Evolutionary conservation across 1,140 invertebrate species (phyloP).

Genomic region (Drosophila kohkoa): DNA sequence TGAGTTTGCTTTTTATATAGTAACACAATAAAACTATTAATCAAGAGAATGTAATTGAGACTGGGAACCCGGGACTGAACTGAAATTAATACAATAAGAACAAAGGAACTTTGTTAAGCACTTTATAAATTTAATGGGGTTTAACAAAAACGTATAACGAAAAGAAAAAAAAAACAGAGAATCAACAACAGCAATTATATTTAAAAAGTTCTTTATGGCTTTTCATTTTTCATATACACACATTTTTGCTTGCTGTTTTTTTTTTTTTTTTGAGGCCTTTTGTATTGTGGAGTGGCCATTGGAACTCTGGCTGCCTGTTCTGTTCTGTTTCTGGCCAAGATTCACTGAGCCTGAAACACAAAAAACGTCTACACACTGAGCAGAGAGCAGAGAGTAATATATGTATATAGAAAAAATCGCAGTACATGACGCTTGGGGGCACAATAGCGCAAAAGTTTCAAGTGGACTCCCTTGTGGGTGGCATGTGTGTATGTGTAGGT

Average conservation of each 20-base stretch:
- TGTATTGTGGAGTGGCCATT: constrained; percentile 22
- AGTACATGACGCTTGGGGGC: constrained; percentile 55
- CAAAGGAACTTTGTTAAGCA: constrained; percentile 49
- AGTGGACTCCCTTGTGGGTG: constrained; percentile 69
- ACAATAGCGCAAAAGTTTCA: constrained; percentile 80
- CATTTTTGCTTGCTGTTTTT: neutral
- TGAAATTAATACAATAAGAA: neutral
- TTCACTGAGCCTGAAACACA: constrained; percentile 63
- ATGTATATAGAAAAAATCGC: constrained; percentile 35
- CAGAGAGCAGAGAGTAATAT: constrained; percentile 13
- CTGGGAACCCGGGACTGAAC: neutral
- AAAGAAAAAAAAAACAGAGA: constrained; percentile 71
- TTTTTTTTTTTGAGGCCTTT: constrained; percentile 29
- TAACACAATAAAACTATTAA: constrained; percentile 39
- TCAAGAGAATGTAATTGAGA: constrained; percentile 2
- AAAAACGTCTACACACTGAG: constrained; percentile 58
- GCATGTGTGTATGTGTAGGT: neutral
- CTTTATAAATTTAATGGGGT: constrained; percentile 74
- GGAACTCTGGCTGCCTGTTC: constrained; percentile 40
- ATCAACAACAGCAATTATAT: constrained; percentile 73
- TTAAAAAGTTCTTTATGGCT: constrained; percentile 71
- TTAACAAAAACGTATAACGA: constrained; percentile 11
- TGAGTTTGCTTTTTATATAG: constrained; percentile 68
- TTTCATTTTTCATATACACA: constrained; percentile 33
- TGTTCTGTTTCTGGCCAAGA: constrained; percentile 43